Evolutionary conservation across 2,113 vertebrate genomes (phyloP).

Genomic region (Ardeotis arabs): DNA sequence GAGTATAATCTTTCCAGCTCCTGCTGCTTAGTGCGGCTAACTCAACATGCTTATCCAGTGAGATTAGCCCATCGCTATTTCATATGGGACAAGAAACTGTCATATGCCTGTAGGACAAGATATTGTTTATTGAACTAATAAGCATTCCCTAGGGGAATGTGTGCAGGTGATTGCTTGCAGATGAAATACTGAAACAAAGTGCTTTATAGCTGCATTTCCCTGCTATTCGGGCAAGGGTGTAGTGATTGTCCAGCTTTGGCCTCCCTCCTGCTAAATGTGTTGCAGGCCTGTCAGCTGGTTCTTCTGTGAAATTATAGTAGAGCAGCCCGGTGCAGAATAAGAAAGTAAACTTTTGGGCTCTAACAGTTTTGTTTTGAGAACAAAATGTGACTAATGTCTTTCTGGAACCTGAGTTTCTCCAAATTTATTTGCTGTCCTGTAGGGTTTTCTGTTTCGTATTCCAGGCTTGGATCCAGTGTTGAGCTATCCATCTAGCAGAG

Average conservation of each 20-base stretch:
- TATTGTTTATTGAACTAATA: not conserved
- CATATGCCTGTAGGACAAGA: not conserved
- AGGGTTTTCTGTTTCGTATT: not conserved
- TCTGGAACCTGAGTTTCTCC: not conserved
- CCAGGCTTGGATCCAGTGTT: not conserved
- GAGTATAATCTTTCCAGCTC: not conserved
- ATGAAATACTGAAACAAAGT: not conserved
- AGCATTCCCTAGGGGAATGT: not conserved
- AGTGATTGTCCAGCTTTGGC: not conserved
- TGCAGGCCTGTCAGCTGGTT: not conserved
- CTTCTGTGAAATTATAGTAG: not conserved
- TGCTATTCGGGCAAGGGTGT: not conserved
- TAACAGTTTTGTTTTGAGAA: conserved; percentile 4
- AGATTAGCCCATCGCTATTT: not conserved
- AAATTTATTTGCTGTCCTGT: not conserved
- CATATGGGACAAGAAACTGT: not conserved
- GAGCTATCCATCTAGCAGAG: not conserved
- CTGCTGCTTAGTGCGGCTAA: not conserved
- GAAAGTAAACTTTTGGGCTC: not conserved
- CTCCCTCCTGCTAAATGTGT: not conserved
- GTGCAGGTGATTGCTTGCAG: not conserved
- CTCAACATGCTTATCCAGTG: not conserved
- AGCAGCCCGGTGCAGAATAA: not conserved
- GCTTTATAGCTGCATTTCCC: not conserved
- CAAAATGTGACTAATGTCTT: not conserved